A percentile compares a stretch with the other conserved stretches of the same genome.
These are phyloP conservation scores for Crotalus horridus DNA, from an alignment of 2,113 vertebrate genomes.

Conservation along the genomic window DNA sequence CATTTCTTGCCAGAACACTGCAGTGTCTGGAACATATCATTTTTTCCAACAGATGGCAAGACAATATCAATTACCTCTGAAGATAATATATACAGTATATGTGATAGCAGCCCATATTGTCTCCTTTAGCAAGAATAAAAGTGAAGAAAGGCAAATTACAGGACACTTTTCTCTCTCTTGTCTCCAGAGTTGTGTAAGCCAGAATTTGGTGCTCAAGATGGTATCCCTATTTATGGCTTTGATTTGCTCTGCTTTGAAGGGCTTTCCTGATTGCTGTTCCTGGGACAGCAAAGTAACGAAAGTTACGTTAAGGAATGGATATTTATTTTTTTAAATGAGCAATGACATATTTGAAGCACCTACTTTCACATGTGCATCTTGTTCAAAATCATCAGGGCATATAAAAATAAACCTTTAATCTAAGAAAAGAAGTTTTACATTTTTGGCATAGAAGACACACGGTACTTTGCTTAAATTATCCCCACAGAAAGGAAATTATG, in stretches of 20 bases:
- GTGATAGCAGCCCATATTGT: not conserved
- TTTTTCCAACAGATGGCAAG: constrained; percentile 13
- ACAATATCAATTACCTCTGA: constrained; percentile 5
- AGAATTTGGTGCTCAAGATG: constrained; percentile 27
- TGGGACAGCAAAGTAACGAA: not conserved
- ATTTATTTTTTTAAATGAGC: constrained; percentile 24
- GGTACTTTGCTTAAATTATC: not conserved
- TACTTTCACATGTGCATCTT: constrained; percentile 2
- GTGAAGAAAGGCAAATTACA: not conserved
- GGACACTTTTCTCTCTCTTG: not conserved
- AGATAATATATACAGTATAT: not conserved
- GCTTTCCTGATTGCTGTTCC: not conserved
- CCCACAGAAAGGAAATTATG: not conserved
- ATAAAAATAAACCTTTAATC: constrained; percentile 18
- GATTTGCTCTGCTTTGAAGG: not conserved
- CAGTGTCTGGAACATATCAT: not conserved
- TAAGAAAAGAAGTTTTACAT: constrained; percentile 9
- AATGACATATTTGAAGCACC: constrained; percentile 14
- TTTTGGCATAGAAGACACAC: not conserved
- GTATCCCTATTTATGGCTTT: constrained; percentile 9
- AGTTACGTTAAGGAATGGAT: not conserved
- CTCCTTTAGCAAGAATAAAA: not conserved
- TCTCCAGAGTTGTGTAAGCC: not conserved
- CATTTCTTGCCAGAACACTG: not conserved
- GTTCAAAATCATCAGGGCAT: constrained; percentile 14